These are phyloP conservation scores for Synergus itoensis DNA, from an alignment of 2,888 invertebrate species.

Conservation along the genomic window DNA sequence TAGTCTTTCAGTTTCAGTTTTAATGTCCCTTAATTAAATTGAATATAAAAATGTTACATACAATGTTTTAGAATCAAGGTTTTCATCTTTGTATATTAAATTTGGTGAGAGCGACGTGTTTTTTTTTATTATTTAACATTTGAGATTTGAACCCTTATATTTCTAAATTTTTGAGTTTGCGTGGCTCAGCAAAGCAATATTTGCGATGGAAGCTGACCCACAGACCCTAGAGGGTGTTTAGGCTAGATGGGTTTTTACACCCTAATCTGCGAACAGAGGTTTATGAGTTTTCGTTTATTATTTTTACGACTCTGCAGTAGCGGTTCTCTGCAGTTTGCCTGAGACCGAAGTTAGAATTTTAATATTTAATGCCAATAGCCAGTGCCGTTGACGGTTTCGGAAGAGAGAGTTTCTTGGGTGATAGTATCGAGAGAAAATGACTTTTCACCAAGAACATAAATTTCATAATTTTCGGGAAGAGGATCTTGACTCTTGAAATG, in stretches of 20 bases:
- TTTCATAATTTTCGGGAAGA: background rate
- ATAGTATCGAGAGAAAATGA: background rate
- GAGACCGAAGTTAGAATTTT: background rate
- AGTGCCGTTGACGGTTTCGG: background rate
- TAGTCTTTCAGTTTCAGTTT: too few relatives aligned
- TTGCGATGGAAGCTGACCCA: background rate
- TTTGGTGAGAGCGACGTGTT: too few relatives aligned
- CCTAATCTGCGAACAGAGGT: conserved; percentile 66
- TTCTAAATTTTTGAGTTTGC: background rate
- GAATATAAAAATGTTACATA: too few relatives aligned
- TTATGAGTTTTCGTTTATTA: conserved; percentile 72
- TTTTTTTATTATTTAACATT: background rate
- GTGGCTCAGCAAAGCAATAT: background rate
- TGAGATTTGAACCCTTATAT: background rate
- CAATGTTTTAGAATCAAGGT: too few relatives aligned
- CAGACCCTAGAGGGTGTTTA: background rate
- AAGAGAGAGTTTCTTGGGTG: background rate
- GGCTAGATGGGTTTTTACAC: conserved; percentile 50
- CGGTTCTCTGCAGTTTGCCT: conserved; percentile 50
- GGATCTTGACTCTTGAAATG: background rate
- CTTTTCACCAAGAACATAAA: background rate
- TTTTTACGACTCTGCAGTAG: conserved; percentile 70
- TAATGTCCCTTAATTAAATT: too few relatives aligned
- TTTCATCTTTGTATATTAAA: too few relatives aligned
- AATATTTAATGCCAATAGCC: background rate